Evolutionary conservation across 1,140 invertebrate genomes (phyloP).

Genomic region (Caerostris darwini): DNA sequence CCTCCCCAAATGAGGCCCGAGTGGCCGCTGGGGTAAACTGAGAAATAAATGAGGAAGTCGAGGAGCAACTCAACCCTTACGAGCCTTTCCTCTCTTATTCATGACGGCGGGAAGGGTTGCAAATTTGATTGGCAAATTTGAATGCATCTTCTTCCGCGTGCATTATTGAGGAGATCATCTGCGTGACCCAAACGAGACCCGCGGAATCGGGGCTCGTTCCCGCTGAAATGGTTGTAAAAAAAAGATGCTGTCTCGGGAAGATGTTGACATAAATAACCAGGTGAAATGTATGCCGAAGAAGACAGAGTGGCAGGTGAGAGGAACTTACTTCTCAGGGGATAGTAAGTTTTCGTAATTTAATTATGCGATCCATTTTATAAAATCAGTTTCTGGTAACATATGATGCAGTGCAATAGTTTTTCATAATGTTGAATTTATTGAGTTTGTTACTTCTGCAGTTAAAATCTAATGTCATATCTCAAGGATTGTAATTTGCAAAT

Average conservation of each 20-base stretch:
- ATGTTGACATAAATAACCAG: neutral
- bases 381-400: no score
- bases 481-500: no score
- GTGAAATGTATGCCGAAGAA: no score
- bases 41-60: slow-evolving; percentile 6
- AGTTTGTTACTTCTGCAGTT: no score
- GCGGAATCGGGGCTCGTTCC: slow-evolving; percentile 30
- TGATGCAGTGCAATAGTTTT: no score
- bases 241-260: neutral
- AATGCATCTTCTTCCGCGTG: neutral
- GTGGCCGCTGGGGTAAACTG: neutral
- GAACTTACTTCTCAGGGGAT: no score
- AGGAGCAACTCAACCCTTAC: slow-evolving; percentile 56
- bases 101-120: slow-evolving; percentile 13
- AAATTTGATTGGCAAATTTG: slow-evolving; percentile 47
- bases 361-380: no score
- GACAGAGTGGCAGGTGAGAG: no score
- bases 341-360: no score
- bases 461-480: no score
- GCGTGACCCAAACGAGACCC: slow-evolving; percentile 64
- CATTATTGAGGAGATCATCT: slow-evolving; percentile 52
- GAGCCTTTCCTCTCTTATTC: slow-evolving; percentile 30
- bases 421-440: no score
- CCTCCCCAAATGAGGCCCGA: neutral
- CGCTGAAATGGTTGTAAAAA: neutral